Evolutionary conservation across 2,797 vertebrate species (phyloP), one percentile per base, ranked within the genome.

Genomic region (Aplochiton taeniatus): DNA sequence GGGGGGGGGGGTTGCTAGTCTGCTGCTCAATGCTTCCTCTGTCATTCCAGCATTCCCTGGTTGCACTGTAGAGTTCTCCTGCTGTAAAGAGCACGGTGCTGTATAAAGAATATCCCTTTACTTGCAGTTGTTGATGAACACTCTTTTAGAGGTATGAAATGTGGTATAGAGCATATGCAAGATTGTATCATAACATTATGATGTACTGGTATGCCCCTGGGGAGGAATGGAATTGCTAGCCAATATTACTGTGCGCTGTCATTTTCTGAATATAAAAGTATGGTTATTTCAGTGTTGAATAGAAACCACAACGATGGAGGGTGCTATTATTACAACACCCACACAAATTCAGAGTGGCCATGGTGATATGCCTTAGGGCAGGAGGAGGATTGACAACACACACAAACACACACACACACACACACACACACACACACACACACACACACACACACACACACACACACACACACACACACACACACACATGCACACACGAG

Each of bases 181-280:
- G 31, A 31, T 31, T 31, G 31, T 31, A 31, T 31, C 31, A 31
- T 31, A 31, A 31, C 31, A 31, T 31, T 31, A 31, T 31, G 31
- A 31, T 31, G 2, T 31, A 31, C 31, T 31, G 31, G 31, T 31
- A 31, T 31, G 12, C 69, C 61, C 75, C 66, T 49, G 42, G 69
- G 79, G n/a, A n/a, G 72, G 69, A 61, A 72, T 18, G 13, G 56
- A 41, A 13, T 47, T 12, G 58, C 65, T 9, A 9, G 54, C 47
- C 68, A 43, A 55, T 62, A 67, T 58, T 9, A 17, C 31, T 60
- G 31, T 31, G 31, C 31, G 31, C 3, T 52, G 52, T 63, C 64
- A 61, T 47, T 75, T 76, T 69, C 74, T 63, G 72, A 52, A 81
- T 73, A 62, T 69, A 59, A 49, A 73, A 61, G 55, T 64, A 11